phyloP scores from a whole-genome alignment of 2,888 invertebrate genomes.

The Sphaeridia pumilis region DNA sequence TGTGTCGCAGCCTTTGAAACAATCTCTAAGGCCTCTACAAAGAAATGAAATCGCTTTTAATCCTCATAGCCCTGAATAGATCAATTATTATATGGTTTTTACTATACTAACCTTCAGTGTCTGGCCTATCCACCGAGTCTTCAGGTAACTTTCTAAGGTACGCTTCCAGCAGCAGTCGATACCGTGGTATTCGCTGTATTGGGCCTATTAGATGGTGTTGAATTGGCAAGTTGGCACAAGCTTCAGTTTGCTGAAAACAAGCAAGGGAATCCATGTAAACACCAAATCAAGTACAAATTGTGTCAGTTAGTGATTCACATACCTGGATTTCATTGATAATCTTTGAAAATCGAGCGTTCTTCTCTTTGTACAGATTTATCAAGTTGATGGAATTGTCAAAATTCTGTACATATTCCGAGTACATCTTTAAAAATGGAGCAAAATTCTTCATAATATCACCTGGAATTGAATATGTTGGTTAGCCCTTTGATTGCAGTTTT shows the following conservation, averaged over 20 bases:
- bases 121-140: conserved; percentile 43
- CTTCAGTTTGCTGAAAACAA: conserved; percentile 44
- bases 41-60: too few relatives aligned
- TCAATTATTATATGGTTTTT: too few relatives aligned
- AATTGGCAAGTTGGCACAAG: conserved; percentile 46
- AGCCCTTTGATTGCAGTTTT: too few relatives aligned
- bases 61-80: not conserved
- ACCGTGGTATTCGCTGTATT: conserved; percentile 48
- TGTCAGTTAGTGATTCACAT: too few relatives aligned
- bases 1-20: conserved; percentile 54
- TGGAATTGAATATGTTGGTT: too few relatives aligned
- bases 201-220: conserved; percentile 49
- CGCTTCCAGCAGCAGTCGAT: conserved; percentile 47
- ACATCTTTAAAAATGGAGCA: conserved; percentile 56
- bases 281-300: not conserved
- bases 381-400: conserved; percentile 51
- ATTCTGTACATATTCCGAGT: conserved; percentile 55
- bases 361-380: conserved; percentile 47
- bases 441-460: conserved; percentile 54
- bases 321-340: conserved; percentile 51
- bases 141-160: conserved; percentile 45
- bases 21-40: conserved; percentile 42
- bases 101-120: conserved; percentile 45
- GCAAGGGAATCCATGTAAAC: conserved; percentile 12
- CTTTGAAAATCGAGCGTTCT: conserved; percentile 47